Conservation (phyloP, 2,113 vertebrate genomes). For the Leuciscus idus region DNA sequence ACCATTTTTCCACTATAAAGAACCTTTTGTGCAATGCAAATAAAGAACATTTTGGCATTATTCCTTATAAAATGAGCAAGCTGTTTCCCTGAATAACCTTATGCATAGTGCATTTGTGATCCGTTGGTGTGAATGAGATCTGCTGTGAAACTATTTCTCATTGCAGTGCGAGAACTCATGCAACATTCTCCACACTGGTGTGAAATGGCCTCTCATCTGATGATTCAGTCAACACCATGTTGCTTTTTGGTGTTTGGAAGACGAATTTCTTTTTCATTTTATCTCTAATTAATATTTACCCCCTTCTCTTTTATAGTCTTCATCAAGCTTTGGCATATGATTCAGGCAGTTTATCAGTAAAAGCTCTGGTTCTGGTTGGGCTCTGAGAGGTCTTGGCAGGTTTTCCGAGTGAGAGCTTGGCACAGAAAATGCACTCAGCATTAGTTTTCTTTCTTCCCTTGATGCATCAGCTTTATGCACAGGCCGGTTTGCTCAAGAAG, state of each 20-base stretch:
- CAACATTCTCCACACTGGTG: neutral
- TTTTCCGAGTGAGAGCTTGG: conserved; percentile 31
- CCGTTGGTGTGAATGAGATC: neutral
- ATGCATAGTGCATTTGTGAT: neutral
- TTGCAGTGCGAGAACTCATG: neutral
- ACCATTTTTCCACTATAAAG: neutral
- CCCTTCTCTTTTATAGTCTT: neutral
- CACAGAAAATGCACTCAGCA: conserved; percentile 42
- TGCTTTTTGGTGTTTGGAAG: neutral
- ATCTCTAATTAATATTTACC: conserved; percentile 26
- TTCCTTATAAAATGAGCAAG: no score
- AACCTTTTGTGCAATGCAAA: neutral
- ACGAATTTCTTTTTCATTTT: neutral
- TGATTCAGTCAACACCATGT: neutral
- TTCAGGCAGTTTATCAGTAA: neutral
- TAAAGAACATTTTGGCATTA: neutral
- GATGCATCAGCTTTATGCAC: conserved; percentile 28
- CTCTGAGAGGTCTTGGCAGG: neutral
- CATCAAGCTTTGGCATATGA: neutral
- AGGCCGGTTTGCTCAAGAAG: neutral
- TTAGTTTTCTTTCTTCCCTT: neutral
- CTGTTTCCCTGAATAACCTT: neutral
- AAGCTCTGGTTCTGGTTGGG: neutral
- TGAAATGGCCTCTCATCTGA: neutral
- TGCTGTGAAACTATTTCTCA: conserved; percentile 6